phyloP scores from a whole-genome alignment of 2,797 vertebrate genomes.

The Anniella stebbinsi region DNA sequence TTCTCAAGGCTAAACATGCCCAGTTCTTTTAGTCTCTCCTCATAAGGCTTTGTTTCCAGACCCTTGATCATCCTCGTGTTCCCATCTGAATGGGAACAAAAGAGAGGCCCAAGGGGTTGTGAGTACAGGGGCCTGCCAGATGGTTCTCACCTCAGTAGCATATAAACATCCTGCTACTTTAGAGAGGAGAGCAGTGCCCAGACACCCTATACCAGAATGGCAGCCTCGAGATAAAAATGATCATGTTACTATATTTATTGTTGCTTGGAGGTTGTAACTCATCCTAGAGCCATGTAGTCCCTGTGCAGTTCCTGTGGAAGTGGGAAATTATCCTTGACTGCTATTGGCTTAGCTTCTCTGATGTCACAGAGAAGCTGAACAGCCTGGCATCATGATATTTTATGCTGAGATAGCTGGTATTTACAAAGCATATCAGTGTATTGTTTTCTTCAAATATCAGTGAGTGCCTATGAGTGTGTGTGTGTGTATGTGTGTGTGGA shows the following conservation, averaged over 20 bases:
- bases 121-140: too few species aligned
- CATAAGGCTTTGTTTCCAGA: too few species aligned
- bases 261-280: neutral
- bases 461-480: neutral
- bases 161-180: neutral
- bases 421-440: neutral
- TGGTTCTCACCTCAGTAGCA: neutral
- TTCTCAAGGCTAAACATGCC: too few species aligned
- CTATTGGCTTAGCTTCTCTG: neutral
- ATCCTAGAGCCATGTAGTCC: neutral
- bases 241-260: neutral
- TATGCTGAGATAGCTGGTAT: neutral
- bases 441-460: constrained; percentile 32
- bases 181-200: neutral
- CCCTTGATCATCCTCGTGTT: too few species aligned
- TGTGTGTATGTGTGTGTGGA: too few species aligned
- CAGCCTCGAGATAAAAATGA: neutral
- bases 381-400: neutral
- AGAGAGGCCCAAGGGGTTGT: too few species aligned
- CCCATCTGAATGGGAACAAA: too few species aligned
- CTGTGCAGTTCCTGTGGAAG: too few species aligned
- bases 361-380: neutral
- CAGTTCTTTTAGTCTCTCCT: too few species aligned
- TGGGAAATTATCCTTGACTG: neutral
- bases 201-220: constrained; percentile 15